These are phyloP conservation scores for Osmerus eperlanus DNA, from an alignment of 2,113 vertebrate genomes.

Conservation along the genomic window DNA sequence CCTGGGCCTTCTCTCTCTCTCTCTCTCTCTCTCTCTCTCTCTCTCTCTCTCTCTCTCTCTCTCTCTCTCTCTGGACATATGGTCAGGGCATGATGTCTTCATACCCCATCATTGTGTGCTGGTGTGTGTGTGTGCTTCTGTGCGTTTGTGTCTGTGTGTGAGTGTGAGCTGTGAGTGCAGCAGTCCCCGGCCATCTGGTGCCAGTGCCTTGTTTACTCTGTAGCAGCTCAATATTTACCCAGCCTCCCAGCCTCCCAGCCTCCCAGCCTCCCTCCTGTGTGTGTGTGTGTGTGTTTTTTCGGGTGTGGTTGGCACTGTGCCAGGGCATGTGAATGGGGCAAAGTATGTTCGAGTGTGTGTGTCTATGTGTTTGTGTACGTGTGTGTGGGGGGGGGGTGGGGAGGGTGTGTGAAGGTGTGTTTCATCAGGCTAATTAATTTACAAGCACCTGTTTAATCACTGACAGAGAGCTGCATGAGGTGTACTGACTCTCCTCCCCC, in stretches of 20 bases:
- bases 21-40: constrained; percentile 33
- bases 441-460: constrained; percentile 87
- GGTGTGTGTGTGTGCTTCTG: constrained; percentile 33
- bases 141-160: constrained; percentile 1
- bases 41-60: constrained; percentile 24
- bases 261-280: constrained; percentile 74
- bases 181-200: constrained; percentile 88
- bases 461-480: constrained; percentile 69
- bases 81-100: constrained; percentile 72
- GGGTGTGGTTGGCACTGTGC: constrained; percentile 7
- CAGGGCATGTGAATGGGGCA: neutral
- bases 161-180: constrained; percentile 43
- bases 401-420: constrained; percentile 78
- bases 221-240: constrained; percentile 95
- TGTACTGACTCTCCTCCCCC: neutral
- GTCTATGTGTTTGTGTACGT: constrained; percentile 12
- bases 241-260: constrained; percentile 79
- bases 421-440: constrained; percentile 90
- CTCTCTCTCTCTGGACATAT: neutral
- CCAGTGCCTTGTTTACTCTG: constrained; percentile 83
- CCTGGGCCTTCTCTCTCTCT: constrained; percentile 64
- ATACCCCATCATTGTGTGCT: constrained; percentile 72
- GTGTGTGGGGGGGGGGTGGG: neutral
- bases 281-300: constrained; percentile 21
- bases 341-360: neutral